Percentiles rank a stretch among this genome's conserved stretches.
phyloP scores from a whole-genome alignment of 2,113 vertebrate species.

The Merops nubicus region DNA sequence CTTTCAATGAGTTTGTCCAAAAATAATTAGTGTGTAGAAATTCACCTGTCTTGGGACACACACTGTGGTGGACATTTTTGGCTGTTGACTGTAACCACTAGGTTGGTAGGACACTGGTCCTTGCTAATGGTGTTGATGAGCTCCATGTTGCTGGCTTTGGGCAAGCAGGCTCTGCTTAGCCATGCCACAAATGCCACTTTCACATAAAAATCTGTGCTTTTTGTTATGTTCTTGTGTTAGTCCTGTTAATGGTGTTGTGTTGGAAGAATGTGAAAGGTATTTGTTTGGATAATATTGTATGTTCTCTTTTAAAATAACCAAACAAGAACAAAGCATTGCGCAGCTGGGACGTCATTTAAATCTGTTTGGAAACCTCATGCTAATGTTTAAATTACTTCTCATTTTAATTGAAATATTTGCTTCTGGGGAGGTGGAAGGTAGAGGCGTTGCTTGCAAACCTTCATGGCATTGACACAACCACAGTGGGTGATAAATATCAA shows the following conservation, averaged over 20 bases:
- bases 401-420: background rate
- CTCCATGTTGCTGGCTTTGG: rapidly evolving
- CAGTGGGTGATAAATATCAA: background rate
- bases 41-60: background rate
- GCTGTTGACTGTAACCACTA: background rate
- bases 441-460: background rate
- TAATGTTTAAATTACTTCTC: conserved; percentile 11
- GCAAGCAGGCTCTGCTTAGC: background rate
- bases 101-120: background rate
- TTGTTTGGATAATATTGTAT: background rate
- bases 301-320: background rate
- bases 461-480: background rate
- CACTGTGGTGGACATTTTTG: rapidly evolving
- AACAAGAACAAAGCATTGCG: background rate
- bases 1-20: background rate
- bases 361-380: background rate
- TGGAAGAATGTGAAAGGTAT: background rate
- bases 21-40: background rate
- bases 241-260: background rate
- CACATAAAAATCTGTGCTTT: background rate
- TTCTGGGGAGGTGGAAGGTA: background rate
- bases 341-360: background rate
- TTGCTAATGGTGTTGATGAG: rapidly evolving
- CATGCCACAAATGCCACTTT: rapidly evolving
- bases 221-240: background rate